Evolutionary conservation across 2,888 invertebrate genomes (phyloP).

Genomic region (Deilephila porcellus): DNA sequence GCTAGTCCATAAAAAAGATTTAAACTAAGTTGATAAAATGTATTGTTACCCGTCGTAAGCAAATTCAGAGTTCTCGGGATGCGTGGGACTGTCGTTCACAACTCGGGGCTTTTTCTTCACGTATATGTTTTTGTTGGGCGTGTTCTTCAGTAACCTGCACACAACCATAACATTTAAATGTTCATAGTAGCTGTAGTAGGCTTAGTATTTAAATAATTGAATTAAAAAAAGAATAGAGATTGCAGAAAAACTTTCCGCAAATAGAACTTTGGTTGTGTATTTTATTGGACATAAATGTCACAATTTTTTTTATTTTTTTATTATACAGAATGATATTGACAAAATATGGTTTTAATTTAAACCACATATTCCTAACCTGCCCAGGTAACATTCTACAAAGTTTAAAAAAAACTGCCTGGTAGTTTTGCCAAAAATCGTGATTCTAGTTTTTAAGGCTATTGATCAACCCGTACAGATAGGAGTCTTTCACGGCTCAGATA

Average conservation of each 20-base stretch:
- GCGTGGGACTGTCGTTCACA: constrained; percentile 65
- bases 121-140: constrained; percentile 68
- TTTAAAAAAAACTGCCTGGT: too few species aligned
- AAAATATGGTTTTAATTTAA: too few species aligned
- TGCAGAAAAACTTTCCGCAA: background rate
- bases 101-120: constrained; percentile 70
- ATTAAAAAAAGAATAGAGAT: background rate
- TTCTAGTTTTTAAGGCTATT: too few species aligned
- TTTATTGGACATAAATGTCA: too few species aligned
- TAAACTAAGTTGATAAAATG: background rate
- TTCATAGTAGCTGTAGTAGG: background rate
- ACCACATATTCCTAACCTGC: too few species aligned
- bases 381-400: too few species aligned
- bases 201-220: background rate
- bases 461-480: too few species aligned
- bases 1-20: background rate
- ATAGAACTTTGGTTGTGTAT: too few species aligned
- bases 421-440: too few species aligned
- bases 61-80: constrained; percentile 71
- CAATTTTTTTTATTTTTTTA: too few species aligned
- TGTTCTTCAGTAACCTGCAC: constrained; percentile 71
- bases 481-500: too few species aligned
- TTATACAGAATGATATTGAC: too few species aligned
- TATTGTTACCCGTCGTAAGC: constrained; percentile 68
- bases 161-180: background rate